Evolutionary conservation across 1,140 invertebrate genomes (phyloP).

Genomic region (Gonioctena quinquepunctata): DNA sequence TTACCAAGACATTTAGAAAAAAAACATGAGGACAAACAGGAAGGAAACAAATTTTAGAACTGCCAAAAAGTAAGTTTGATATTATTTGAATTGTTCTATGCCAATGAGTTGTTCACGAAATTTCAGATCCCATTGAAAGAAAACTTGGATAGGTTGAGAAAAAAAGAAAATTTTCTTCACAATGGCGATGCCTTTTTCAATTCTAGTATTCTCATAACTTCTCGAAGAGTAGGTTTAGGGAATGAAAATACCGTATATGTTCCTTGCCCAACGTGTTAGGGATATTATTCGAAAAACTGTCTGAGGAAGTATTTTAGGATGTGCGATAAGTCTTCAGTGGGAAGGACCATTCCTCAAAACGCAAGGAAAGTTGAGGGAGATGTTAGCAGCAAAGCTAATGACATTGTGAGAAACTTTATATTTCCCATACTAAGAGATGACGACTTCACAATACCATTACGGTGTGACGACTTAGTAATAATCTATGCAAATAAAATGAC

Average conservation of each 20-base stretch:
- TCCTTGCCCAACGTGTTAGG: slow-evolving; percentile 3
- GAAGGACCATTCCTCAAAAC: background rate
- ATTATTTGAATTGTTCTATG: too few relatives aligned
- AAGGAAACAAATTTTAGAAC: background rate
- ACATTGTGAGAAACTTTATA: slow-evolving; percentile 2
- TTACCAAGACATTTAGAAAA: background rate
- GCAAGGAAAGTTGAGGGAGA: background rate
- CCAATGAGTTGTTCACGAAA: background rate
- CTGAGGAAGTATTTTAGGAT: background rate
- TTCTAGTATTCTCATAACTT: background rate
- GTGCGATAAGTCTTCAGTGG: background rate
- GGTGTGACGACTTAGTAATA: slow-evolving; percentile 9
- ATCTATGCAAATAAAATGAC: slow-evolving; percentile 10
- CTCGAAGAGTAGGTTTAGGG: background rate
- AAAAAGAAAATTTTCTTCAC: background rate
- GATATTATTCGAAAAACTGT: slow-evolving; percentile 8
- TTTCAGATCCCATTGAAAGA: background rate
- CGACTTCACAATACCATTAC: background rate
- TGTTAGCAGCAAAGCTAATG: background rate
- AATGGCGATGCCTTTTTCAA: background rate
- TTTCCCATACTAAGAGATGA: slow-evolving; percentile 6
- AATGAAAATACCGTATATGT: too few relatives aligned
- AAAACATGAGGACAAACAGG: background rate
- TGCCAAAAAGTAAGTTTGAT: background rate
- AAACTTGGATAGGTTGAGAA: background rate